Base-by-base conservation (phyloP, 2,888 invertebrate genomes). In the Gonocerus acuteangulatus region DNA sequence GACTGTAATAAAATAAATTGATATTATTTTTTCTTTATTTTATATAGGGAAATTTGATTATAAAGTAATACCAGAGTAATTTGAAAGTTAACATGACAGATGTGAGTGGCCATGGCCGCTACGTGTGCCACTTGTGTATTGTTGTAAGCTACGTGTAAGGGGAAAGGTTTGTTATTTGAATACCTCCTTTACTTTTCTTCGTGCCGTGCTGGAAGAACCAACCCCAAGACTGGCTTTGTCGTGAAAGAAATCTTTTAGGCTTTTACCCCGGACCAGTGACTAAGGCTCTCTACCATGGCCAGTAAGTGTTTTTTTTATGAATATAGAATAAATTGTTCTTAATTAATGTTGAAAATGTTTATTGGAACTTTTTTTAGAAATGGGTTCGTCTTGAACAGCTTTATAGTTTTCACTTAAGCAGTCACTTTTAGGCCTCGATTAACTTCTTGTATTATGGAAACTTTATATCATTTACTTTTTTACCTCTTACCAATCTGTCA, bases 111-210 rank as follows among this genome's bases (percentile, higher is more conserved):
- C 19, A 15, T 65, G 65, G 56, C 63, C 63, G 62, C 64, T 65
- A 67, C 67, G 65, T 67, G 66, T 65, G 66, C 66, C 62, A 54
- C 36, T 62, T 63, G 62, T 64, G 60, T 62, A 62, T 66, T 61
- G 67, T 66, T 65, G 65, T 62, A 49, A 62, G 66, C 67, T 62
- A 67, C 67, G 67, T 67, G 67, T 66, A 66, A 64, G 60, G 65
- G 63, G 62, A 60, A 58, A 44, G 27, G 49, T 54, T 56, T 22
- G 47, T 51, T 52, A 52, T 54, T 61, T 21, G 19, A 45, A 47
- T 54, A 36, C 48, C 19, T 52, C n/a, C 9, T 62, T 59, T 60
- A 60, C 48, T 54, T 62, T 48, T 36, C 54, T 21, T 18, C 15
- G 36, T 21, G 54, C 54, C 32, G 36, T 54, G 39, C 36, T 42